phyloP scores from a whole-genome alignment of 2,113 vertebrate genomes.

The Chitala chitala region DNA sequence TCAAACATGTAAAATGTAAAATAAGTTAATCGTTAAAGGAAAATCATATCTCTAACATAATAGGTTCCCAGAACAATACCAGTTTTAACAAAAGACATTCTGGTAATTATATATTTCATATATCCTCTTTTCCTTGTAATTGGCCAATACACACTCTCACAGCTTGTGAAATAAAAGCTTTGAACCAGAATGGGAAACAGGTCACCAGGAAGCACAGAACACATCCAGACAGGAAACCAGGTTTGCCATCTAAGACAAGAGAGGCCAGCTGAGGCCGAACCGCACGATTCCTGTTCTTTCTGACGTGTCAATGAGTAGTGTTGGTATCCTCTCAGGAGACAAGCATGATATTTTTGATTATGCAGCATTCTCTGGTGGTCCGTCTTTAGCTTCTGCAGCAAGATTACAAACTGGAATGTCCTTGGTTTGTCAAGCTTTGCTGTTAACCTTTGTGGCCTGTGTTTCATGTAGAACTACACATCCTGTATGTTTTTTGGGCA shows the following conservation, averaged over 20 bases:
- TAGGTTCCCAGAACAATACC: background rate
- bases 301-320: background rate
- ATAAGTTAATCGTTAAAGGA: background rate
- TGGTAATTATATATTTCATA: background rate
- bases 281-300: background rate
- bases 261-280: background rate
- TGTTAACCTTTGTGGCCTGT: no score
- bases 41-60: no score
- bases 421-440: background rate
- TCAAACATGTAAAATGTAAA: background rate
- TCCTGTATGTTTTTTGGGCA: no score
- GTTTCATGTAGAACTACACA: no score
- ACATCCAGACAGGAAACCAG: conserved; percentile 10
- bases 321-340: background rate
- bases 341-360: background rate
- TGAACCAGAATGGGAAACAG: background rate
- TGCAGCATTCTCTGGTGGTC: background rate
- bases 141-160: background rate
- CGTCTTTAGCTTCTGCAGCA: background rate
- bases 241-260: background rate
- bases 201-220: background rate
- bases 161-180: conserved; percentile 8
- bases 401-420: background rate
- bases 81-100: background rate
- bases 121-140: conserved; percentile 1